A percentile compares a stretch with the other conserved stretches of the same genome.
Evolutionary conservation across 2,888 invertebrate species (phyloP).

Genomic region (Sphaerophoria rueppellii): DNA sequence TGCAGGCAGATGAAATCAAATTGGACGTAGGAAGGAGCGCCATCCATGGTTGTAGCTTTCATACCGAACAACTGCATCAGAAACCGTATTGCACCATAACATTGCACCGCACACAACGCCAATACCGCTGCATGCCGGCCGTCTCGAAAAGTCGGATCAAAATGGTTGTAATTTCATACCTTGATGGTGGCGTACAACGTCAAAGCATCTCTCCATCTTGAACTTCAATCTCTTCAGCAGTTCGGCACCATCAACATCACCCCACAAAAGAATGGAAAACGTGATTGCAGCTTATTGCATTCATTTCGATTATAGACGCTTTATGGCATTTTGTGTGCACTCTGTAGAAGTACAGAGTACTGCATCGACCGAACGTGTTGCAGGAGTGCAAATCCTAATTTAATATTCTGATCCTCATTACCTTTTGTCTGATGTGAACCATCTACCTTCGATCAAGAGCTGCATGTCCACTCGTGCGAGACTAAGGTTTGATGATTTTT

Average conservation of each 20-base stretch:
- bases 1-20: conserved; percentile 53
- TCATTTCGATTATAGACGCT: conserved; percentile 60
- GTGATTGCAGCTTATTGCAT: conserved; percentile 70
- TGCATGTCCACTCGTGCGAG: conserved; percentile 65
- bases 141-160: conserved; percentile 16
- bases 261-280: conserved; percentile 64
- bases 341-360: conserved; percentile 2
- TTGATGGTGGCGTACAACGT: conserved; percentile 53
- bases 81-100: conserved; percentile 57
- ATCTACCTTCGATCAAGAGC: conserved; percentile 11
- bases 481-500: conserved; percentile 63
- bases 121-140: not conserved
- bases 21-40: conserved; percentile 65
- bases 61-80: conserved; percentile 14
- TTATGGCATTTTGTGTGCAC: conserved; percentile 47
- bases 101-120: not conserved
- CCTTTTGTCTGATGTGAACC: not conserved
- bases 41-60: conserved; percentile 15
- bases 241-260: not conserved
- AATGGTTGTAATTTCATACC: conserved; percentile 65
- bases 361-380: not conserved
- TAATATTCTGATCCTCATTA: conserved; percentile 73
- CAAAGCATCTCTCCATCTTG: conserved; percentile 39
- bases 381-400: conserved; percentile 71
- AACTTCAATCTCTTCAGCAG: not conserved